A percentile compares a stretch with the other conserved stretches of the same genome.
Conservation (phyloP, 2,797 vertebrate species). For the Pseudotriccus pelzelni region DNA sequence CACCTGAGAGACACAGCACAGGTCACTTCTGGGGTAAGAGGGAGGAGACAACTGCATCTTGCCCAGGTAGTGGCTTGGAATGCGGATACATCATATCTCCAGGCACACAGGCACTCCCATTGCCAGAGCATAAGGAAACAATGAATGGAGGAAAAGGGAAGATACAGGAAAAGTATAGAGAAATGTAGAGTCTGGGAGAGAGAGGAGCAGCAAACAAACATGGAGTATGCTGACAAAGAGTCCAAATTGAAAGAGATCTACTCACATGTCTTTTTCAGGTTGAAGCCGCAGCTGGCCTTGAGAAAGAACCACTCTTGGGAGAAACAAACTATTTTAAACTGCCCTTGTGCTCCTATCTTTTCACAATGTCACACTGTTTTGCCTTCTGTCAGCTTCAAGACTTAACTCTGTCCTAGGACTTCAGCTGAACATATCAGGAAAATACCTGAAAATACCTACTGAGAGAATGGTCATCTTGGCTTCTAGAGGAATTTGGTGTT, state of each 20-base stretch:
- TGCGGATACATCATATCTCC: neutral
- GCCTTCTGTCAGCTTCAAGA: neutral
- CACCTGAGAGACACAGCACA: neutral
- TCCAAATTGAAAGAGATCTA: neutral
- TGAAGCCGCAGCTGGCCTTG: neutral
- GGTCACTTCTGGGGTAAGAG: neutral
- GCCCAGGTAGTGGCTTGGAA: neutral
- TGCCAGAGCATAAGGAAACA: neutral
- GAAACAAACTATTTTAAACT: slow-evolving; percentile 42
- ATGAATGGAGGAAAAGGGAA: neutral
- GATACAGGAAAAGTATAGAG: neutral
- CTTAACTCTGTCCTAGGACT: neutral
- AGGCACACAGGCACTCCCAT: neutral
- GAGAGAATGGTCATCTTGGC: neutral
- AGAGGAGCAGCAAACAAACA: neutral
- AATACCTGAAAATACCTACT: neutral
- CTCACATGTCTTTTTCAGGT: neutral
- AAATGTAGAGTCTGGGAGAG: neutral
- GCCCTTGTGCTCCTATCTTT: slow-evolving; percentile 10
- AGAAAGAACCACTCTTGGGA: neutral
- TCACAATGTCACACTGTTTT: neutral
- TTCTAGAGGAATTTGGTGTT: fast-evolving
- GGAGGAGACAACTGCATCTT: neutral
- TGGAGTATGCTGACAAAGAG: neutral
- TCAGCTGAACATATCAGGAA: neutral